Evolutionary conservation across 2,888 invertebrate species (phyloP).

Genomic region (Malthinus flaveolus): DNA sequence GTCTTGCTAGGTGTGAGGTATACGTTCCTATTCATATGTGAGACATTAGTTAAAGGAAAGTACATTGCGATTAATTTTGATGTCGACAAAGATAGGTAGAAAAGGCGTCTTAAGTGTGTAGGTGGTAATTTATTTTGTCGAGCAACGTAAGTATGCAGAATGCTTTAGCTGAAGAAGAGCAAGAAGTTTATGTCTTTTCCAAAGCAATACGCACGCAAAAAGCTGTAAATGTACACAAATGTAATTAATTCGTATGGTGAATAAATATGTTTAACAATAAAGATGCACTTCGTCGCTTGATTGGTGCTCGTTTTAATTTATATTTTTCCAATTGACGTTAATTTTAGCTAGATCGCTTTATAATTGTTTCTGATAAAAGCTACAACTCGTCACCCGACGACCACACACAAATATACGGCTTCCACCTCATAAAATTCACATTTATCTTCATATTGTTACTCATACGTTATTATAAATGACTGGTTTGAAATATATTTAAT

Average conservation of each 20-base stretch:
- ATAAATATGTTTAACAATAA: too few species aligned
- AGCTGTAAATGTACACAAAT: neutral
- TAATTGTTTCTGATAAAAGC: slow-evolving; percentile 16
- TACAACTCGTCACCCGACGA: slow-evolving; percentile 11
- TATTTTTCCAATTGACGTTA: slow-evolving; percentile 5
- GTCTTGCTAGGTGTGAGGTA: neutral
- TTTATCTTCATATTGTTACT: slow-evolving; percentile 20
- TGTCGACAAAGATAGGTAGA: slow-evolving; percentile 11
- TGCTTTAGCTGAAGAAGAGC: slow-evolving; percentile 22
- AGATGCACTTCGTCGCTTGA: too few species aligned
- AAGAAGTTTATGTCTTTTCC: slow-evolving; percentile 21
- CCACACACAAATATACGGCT: slow-evolving; percentile 19
- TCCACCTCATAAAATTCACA: slow-evolving; percentile 25
- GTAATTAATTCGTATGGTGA: too few species aligned
- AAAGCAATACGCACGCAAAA: neutral
- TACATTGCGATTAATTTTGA: slow-evolving; percentile 12
- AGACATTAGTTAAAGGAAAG: slow-evolving; percentile 3
- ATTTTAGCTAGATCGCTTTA: slow-evolving; percentile 8
- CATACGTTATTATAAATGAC: slow-evolving; percentile 4
- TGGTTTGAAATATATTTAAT: slow-evolving; percentile 15
- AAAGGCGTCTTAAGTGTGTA: slow-evolving; percentile 3
- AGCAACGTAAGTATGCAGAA: slow-evolving; percentile 16
- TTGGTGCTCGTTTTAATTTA: neutral
- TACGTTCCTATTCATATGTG: slow-evolving; percentile 5
- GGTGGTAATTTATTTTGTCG: slow-evolving; percentile 22